Base-by-base conservation (phyloP, 1,140 invertebrate species). In the Orussus abietinus region DNA sequence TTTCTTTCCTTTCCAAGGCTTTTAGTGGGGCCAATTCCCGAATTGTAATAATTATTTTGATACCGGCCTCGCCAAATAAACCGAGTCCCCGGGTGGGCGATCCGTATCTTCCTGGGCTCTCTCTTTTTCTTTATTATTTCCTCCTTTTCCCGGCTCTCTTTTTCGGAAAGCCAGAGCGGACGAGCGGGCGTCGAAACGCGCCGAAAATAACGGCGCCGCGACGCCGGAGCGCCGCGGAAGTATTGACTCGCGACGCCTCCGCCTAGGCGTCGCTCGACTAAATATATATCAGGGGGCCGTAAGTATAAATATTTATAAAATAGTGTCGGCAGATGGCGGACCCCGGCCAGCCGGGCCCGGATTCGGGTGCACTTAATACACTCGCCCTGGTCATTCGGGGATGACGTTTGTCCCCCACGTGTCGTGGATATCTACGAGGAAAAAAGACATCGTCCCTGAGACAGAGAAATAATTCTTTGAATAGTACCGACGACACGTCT, bases 231-330 rank as follows among this genome's bases (percentile, higher is more conserved):
- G 22, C 22, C 22, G n/a, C 32, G 47, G 25, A 30, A 56, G 26
- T 46, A 47, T 45, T 45, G 42, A 15, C 32, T 19, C 10, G 21
- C 17, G 9, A 34, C 34, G 12, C 40, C 13, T 26, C 44, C 26
- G 42, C 28, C 22, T 7, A 7, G n/a, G n/a, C 19, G 22, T 14
- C 10, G 26, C n/a, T 3, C 42, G 54, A 53, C 54, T 47, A 56
- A 53, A 56, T 51, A 56, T n/a, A n/a, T 51, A 46, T 43, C 47
- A 48, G 21, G 17, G 34, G 12, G 15, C 29, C 25, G 18, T 22
- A 41, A 10, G 45, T 48, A 56, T 56, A 56, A 53, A 56, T 56
- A 56, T 56, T 56, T 53, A 51, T 56, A 56, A 56, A 54, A 51
- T 56, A 56, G 48, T 46, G 48, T 43, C 39, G 51, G 51, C 54